phyloP scores from a whole-genome alignment of 53 echinoderm and acorn worm genomes.

The Holothuria scabra region DNA sequence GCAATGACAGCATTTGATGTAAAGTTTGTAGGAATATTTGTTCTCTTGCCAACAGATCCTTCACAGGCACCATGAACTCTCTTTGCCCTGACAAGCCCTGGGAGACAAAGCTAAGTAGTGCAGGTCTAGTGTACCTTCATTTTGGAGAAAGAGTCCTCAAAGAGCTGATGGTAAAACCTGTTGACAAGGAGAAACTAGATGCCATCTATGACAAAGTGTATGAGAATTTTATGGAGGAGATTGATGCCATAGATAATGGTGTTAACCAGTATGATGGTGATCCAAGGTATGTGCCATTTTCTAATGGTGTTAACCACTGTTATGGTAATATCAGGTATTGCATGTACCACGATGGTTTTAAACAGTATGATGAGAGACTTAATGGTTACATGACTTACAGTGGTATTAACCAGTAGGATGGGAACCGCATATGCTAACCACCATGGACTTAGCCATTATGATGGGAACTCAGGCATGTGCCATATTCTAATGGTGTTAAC shows the following conservation, averaged over 20 bases:
- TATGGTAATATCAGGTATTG: not conserved
- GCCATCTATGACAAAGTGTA: constrained; percentile 88
- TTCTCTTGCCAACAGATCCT: constrained; percentile 69
- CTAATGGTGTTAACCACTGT: too few species aligned
- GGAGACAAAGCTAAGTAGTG: constrained; percentile 88
- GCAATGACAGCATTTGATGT: too few species aligned
- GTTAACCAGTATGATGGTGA: constrained; percentile 78
- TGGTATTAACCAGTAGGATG: too few species aligned
- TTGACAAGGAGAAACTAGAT: constrained; percentile 51
- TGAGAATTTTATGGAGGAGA: constrained; percentile 97
- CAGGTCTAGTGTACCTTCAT: constrained; percentile 85
- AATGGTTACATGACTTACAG: too few species aligned
- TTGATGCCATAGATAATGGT: constrained; percentile 95
- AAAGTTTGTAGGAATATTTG: too few species aligned
- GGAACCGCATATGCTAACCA: too few species aligned
- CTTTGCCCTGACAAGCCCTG: constrained; percentile 66
- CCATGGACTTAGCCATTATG: too few species aligned
- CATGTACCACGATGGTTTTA: not conserved
- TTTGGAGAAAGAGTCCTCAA: constrained; percentile 76
- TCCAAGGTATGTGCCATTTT: constrained; percentile 69
- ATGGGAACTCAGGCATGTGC: too few species aligned
- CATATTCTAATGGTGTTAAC: too few species aligned
- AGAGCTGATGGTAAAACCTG: constrained; percentile 44
- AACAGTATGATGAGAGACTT: too few species aligned
- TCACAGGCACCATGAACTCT: constrained; percentile 87